Base-by-base conservation (phyloP, 2,113 vertebrate genomes). In the Hymenochirus boettgeri region DNA sequence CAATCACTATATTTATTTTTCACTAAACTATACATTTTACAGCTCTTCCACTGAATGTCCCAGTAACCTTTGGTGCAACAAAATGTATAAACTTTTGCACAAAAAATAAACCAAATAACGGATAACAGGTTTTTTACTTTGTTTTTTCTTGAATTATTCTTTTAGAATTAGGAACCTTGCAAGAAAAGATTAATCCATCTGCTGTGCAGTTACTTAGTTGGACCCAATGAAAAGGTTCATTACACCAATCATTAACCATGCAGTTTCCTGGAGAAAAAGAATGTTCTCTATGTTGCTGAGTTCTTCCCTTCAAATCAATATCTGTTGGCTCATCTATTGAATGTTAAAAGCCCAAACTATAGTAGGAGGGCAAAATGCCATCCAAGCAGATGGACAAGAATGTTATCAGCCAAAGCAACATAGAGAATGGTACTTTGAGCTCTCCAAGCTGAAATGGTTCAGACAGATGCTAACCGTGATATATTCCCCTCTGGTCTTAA, bases 321-420 rank as follows among this genome's bases (percentile, higher is more conserved):
- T 18, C 18, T 42, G n/a, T 51, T 66, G 46, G 55, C 64, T 50
- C n/a, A 15, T 10, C 22, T n/a, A 54, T 45, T 46, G 54, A 48
- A 50, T 59, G 47, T 56, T 52, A 51, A 66, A 18, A 17, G 46
- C 64, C 50, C 46, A 57, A 24, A 50, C 33, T 42, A 45, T 37
- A 51, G 46, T 57, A 59, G 55, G 46, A n/a, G 48, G 64, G 64
- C 64, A 58, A 27, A 59, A 17, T 52, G 64, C 55, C 64, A 66
- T 58, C 45, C 45, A 59, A 66, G 17, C 64, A 66, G 64, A 66
- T 66, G 64, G 64, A 35, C 37, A 58, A 52, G 55, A 31, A 66
- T 66, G 55, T 59, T 58, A 58, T 66, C 64, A 58, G 56, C 46
- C 64, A 51, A 37, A 50, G 24, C 45, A 58, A 66, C 55, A 50